Percentiles rank a stretch among this genome's conserved stretches.
These are phyloP conservation scores for Hypomecis punctinalis DNA, from an alignment of 2,888 invertebrate genomes.

Conservation along the genomic window DNA sequence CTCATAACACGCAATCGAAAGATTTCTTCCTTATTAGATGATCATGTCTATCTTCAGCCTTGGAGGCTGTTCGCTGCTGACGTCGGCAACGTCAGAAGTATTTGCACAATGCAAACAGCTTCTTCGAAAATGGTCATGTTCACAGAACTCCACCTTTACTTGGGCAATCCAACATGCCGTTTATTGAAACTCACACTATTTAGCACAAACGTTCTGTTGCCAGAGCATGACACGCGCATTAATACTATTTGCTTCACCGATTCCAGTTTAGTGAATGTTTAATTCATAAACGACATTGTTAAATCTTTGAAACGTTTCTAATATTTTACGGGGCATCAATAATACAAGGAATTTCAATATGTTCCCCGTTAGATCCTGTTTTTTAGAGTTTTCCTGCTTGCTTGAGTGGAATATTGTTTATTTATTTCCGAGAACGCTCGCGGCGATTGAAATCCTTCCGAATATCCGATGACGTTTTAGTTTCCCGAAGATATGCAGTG, in stretches of 20 bases:
- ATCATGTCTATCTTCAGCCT: slow-evolving; percentile 29
- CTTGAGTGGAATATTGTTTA: slow-evolving; percentile 15
- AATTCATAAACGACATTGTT: too few relatives aligned
- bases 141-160: slow-evolving; percentile 36
- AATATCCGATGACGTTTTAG: slow-evolving; percentile 36
- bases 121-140: slow-evolving; percentile 40
- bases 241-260: neutral
- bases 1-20: neutral
- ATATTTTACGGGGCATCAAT: too few relatives aligned
- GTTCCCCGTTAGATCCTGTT: too few relatives aligned
- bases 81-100: slow-evolving; percentile 31
- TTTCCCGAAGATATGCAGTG: slow-evolving; percentile 24
- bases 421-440: slow-evolving; percentile 29
- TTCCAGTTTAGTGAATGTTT: neutral
- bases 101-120: slow-evolving; percentile 34
- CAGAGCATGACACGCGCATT: slow-evolving; percentile 12
- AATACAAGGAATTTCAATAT: too few relatives aligned
- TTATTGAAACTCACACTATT: slow-evolving; percentile 16
- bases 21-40: slow-evolving; percentile 26
- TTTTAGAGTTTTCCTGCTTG: slow-evolving; percentile 21
- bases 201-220: slow-evolving; percentile 2
- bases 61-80: slow-evolving; percentile 10
- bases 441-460: slow-evolving; percentile 26
- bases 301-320: too few relatives aligned
- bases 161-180: slow-evolving; percentile 34